Evolutionary conservation across 2,113 vertebrate genomes (phyloP), one percentile per base, ranked within the genome.

Genomic region (Neogale vison): DNA sequence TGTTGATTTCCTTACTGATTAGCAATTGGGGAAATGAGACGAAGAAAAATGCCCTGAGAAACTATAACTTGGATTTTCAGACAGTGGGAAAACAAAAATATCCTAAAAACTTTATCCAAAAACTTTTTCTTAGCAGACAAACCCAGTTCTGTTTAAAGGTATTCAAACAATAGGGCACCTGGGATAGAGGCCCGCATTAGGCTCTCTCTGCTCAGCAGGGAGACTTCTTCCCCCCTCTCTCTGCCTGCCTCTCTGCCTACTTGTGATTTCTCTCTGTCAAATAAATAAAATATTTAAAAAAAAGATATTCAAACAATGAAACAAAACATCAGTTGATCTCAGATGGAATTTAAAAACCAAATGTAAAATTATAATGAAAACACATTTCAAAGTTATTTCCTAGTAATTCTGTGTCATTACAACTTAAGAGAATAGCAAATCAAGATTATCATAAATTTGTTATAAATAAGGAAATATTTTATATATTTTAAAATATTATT

Each of bases 271-370:
- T 52, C 4, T 55, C 52, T 18, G 52, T 55, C 17, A 55, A 55
- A 55, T 55, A 55, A 55, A 55, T 18, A 55, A 55, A 55, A 55
- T 55, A 55, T 55, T 55, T 1, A 17, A 52, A 52, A 55, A 17
- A 96, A 76, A 98, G 9, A 96, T 92, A 95, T 45, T 61, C 71
- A 96, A 96, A 61, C 57, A 97, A 50, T 86, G 82, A 98, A 98
- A 98, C 89, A 96, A 91, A 98, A 97, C 97, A 98, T 98, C 97
- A 98, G 95, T 87, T 95, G 72, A 98, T 83, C 95, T 97, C 96
- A 96, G 94, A 92, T 82, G 96, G 94, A 96, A 74, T 93, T 89
- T 85, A 93, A 87, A 65, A 98, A 87, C 92, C 90, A 39, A 94
- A 83, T 94, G 31, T 93, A 4, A 17, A 96, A 98, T 90, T 80